Evolutionary conservation across 2,888 invertebrate genomes (phyloP).

Genomic region (Apantesis nais): DNA sequence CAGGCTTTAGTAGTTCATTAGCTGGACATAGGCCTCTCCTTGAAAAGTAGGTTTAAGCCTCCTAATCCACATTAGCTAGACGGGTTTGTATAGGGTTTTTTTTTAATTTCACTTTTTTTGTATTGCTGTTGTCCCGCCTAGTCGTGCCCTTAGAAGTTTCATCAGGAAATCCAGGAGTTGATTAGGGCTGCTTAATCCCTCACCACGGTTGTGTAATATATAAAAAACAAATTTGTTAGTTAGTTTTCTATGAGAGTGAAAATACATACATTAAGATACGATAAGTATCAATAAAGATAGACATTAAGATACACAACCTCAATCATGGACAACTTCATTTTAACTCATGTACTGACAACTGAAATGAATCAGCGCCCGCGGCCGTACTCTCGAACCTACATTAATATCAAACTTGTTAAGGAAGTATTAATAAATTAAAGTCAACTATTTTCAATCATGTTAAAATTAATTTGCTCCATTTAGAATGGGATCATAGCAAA

Average conservation of each 20-base stretch:
- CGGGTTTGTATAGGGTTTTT: no score
- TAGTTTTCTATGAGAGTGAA: conserved; percentile 2
- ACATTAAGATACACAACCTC: not conserved
- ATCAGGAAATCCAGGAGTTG: no score
- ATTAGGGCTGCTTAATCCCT: no score
- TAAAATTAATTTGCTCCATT: not conserved
- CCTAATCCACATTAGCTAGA: no score
- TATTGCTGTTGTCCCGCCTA: no score
- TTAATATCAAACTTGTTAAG: not conserved
- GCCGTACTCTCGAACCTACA: not conserved
- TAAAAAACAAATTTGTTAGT: not conserved
- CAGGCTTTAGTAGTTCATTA: no score
- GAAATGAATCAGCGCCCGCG: not conserved
- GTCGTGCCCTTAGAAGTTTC: no score
- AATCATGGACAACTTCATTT: conserved; percentile 3
- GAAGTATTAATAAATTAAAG: not conserved
- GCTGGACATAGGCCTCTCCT: no score
- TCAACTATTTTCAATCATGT: not conserved
- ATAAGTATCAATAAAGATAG: conserved; percentile 1
- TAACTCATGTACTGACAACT: not conserved
- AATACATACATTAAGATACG: conserved; percentile 6
- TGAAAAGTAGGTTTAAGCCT: no score
- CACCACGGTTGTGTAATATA: no score
- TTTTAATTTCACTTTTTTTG: no score
- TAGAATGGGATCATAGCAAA: not conserved